phyloP scores from a whole-genome alignment of 1,140 invertebrate species.

The Brachionus rubens region DNA sequence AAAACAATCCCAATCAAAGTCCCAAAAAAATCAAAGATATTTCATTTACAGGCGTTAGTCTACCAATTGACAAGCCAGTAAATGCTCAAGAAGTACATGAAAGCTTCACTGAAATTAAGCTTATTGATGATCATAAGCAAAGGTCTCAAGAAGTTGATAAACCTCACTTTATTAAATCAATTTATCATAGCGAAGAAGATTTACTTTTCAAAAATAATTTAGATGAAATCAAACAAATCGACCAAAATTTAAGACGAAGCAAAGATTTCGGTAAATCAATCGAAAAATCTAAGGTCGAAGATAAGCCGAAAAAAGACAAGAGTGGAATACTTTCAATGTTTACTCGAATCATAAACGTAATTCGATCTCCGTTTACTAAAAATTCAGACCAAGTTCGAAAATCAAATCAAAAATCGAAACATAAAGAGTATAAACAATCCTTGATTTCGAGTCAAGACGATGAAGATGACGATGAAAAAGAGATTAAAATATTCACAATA shows the following conservation, averaged over 20 bases:
- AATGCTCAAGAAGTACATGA: neutral
- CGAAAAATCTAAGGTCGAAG: neutral
- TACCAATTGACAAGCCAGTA: neutral
- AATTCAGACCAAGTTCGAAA: conserved; percentile 12
- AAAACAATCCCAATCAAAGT: neutral
- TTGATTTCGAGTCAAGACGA: conserved; percentile 24
- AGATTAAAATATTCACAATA: conserved; percentile 22
- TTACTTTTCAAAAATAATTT: conserved; percentile 5
- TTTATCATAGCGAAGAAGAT: neutral
- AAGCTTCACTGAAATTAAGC: neutral
- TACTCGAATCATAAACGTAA: neutral
- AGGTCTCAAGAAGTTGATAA: neutral
- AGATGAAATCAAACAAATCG: neutral
- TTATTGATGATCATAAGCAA: neutral
- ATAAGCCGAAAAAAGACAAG: neutral
- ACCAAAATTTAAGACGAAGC: neutral
- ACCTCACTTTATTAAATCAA: neutral
- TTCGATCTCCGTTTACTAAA: conserved; percentile 5
- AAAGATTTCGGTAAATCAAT: neutral
- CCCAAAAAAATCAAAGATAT: no score
- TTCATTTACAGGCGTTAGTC: neutral
- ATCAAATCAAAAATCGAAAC: conserved; percentile 6
- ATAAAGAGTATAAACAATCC: conserved; percentile 30
- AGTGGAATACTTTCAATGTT: conserved; percentile 7
- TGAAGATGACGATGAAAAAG: conserved; percentile 11